Percentiles rank a stretch among this genome's conserved stretches.
Evolutionary conservation across 1,140 invertebrate genomes (phyloP).

Genomic region (Panagrolaimus sp.): DNA sequence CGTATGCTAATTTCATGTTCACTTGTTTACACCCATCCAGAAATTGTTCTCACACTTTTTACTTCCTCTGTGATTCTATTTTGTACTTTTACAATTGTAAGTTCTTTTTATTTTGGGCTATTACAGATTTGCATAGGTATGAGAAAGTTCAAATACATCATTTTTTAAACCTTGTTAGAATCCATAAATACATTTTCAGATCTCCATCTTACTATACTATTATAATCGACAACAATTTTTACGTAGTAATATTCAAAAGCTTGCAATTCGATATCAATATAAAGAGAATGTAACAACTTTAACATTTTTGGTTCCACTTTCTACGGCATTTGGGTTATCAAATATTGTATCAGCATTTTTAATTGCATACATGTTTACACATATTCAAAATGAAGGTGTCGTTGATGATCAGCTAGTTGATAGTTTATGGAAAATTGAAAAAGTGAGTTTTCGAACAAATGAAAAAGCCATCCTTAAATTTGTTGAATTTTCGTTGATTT

Average conservation of each 20-base stretch:
- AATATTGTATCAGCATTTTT: neutral
- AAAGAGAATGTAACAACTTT: constrained; percentile 8
- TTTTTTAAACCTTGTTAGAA: no score
- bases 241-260: neutral
- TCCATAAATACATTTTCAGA: constrained; percentile 4
- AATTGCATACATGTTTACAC: neutral
- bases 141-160: no score
- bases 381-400: neutral
- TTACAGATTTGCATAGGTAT: no score
- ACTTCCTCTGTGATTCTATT: neutral
- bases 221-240: constrained; percentile 2
- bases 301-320: constrained; percentile 1
- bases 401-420: neutral
- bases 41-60: neutral
- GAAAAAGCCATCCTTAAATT: no score
- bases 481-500: no score
- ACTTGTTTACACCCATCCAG: constrained; percentile 1
- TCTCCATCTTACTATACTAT: neutral
- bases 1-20: neutral
- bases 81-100: constrained; percentile 4
- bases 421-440: constrained; percentile 4
- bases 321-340: neutral
- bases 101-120: neutral
- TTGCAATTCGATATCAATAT: constrained; percentile 7
- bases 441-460: no score